phyloP scores from a whole-genome alignment of 1,140 invertebrate species.

The Bombus pascuorum region DNA sequence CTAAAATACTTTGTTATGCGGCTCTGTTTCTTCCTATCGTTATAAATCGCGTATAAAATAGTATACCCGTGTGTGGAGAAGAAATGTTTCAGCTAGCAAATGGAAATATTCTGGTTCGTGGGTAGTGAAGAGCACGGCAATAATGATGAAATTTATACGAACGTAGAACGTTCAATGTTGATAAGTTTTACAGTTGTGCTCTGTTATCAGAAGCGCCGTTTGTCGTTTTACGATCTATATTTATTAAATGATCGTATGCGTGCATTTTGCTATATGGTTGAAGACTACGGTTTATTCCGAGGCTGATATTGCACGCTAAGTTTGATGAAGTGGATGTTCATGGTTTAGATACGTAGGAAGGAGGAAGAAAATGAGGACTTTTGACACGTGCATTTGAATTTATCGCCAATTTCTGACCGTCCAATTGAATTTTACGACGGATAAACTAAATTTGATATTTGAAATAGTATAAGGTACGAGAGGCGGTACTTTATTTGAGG shows the following conservation, averaged over 20 bases:
- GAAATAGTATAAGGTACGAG: too few relatives aligned
- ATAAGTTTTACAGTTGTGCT: slow-evolving; percentile 9
- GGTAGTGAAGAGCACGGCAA: background rate
- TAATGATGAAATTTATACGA: slow-evolving; percentile 21
- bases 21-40: too few relatives aligned
- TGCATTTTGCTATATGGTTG: background rate
- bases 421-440: background rate
- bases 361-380: background rate
- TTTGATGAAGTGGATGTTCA: slow-evolving; percentile 7
- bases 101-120: slow-evolving; percentile 2
- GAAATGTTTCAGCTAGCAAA: too few relatives aligned
- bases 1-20: too few relatives aligned
- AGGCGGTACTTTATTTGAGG: background rate
- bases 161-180: slow-evolving; percentile 3
- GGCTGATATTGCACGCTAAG: background rate
- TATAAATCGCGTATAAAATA: too few relatives aligned
- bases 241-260: slow-evolving; percentile 6
- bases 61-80: too few relatives aligned
- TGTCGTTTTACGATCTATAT: slow-evolving; percentile 13
- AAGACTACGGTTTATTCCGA: background rate
- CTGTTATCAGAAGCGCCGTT: slow-evolving; percentile 5
- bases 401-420: background rate
- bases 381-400: background rate
- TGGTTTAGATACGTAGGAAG: too few relatives aligned
- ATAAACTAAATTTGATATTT: background rate